Evolutionary conservation across 2,888 invertebrate genomes (phyloP), one percentile per base, ranked within the genome.

Genomic region (Hydraecia micacea): DNA sequence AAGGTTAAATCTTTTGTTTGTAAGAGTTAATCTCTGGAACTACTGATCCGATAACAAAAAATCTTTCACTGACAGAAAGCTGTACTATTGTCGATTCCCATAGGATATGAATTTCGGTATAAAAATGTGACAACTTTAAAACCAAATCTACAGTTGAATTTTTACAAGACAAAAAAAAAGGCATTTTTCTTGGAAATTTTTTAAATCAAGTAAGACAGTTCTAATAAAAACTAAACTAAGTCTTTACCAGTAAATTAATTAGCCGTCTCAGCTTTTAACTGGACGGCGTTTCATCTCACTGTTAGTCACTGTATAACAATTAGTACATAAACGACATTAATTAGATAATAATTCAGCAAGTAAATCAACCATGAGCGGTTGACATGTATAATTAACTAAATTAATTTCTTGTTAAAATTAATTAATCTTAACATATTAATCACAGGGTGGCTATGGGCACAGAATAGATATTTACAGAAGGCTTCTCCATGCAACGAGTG

Each of bases 361-460:
- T 79, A 75, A 76, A 78, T 85, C 62, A 81, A 79, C 73, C 79
- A 46, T 60, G 72, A 79, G 42, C 65, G 46, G 72, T 76, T 85
- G 74, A 85, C 74, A 60, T 75, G 71, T 76, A 74, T 72, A 76
- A 85, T 85, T 77, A 70, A 66, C 66, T 76, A 62, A 77, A 78
- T 70, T 71, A 71, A 69, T 84, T 83, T 78, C 88, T 87, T 86
- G 86, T 85, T 81, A 78, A 73, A 89, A 82, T 79, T 76, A 85
- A 85, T 85, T 76, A 82, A 76, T 85, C 63, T 76, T 63, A 72
- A 76, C 75, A 46, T 73, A 75, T 75, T 79, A 79, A 76, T 79
- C 21, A 73, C 18, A 21, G 15, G 21, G 72, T 79, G 32, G 39
- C 55, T 58, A 28, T 71, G n/a, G 28, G 0, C 39, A 79, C 25